Evolutionary conservation across 2,888 invertebrate species (phyloP).

Genomic region (Shargacucullia verbasci): DNA sequence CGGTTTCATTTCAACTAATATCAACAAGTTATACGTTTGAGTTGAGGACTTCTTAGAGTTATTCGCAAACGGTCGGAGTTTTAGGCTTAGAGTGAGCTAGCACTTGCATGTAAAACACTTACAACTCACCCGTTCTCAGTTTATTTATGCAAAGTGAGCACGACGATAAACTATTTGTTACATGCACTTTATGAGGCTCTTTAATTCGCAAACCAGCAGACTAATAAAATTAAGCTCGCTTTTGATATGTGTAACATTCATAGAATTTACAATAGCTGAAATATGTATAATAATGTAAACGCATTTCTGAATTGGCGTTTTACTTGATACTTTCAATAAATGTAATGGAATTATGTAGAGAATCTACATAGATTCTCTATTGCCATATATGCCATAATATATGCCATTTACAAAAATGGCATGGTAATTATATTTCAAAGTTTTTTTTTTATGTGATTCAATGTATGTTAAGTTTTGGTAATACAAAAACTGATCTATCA

Average conservation of each 20-base stretch:
- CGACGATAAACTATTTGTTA: constrained; percentile 1
- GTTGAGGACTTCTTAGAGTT: background rate
- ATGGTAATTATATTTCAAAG: too few species aligned
- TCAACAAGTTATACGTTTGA: background rate
- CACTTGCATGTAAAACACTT: background rate
- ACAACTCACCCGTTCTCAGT: background rate
- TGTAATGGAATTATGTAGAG: too few species aligned
- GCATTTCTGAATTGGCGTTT: background rate
- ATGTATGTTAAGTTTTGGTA: too few species aligned
- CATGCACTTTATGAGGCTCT: background rate
- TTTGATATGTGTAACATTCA: background rate
- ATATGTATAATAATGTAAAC: background rate
- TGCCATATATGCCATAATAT: too few species aligned
- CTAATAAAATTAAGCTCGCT: constrained; percentile 1
- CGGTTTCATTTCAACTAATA: too few species aligned
- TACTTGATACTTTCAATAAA: background rate
- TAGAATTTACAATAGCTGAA: background rate
- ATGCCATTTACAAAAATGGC: too few species aligned
- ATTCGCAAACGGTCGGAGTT: background rate
- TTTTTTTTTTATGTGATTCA: too few species aligned
- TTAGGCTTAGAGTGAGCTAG: background rate
- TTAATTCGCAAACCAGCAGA: background rate
- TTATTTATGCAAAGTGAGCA: background rate
- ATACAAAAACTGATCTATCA: too few species aligned
- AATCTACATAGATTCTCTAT: too few species aligned